Base-by-base conservation (phyloP, 2,888 invertebrate species). In the Biston betularia region DNA sequence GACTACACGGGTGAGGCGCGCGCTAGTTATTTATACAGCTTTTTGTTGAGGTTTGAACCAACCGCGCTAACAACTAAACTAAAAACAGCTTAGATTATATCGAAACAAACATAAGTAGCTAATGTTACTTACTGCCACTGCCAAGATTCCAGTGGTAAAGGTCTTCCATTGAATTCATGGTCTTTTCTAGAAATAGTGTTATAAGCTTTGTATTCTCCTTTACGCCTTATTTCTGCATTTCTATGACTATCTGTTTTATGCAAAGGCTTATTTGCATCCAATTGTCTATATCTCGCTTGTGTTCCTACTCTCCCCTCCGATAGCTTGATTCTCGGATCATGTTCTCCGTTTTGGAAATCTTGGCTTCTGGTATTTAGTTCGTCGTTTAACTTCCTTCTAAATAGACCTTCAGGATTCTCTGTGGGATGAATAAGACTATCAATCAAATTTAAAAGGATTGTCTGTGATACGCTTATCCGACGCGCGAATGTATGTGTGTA, bases 141-240 rank as follows among this genome's bases (percentile, higher is more conserved):
- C 57, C 48, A 48, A 12, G 11, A 1, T 38, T 48, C 15, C 35
- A 12, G 1, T 10, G 9, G 38, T 10, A 38, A 10, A 9, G 52
- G 14, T 11, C 38, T 14, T 15, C 14, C 10, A 14, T 53, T 14
- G 15, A 11, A 10, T 0, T 52, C 52, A 0, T 15, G 8, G n/a
- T 53, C 52, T 38, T 53, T 14, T 53, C 15, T 14, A 8, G 3
- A 1, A 46, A 35, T 34, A 35, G 35, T 15, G 1, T 56, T 54
- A 12, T 33, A 6, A 34, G 48, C 55, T 49, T 65, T 67, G n/a
- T 55, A 33, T 34, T 53, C 55, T 1, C 42, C 62, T 60, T 60
- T 63, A 1, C 34, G 54, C 4, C 33, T 50, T n/a, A 14, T 34
- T n/a, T 58, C 40, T 11, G 11, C 14, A 14, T 8, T 38, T 10